phyloP scores from a whole-genome alignment of 2,797 vertebrate species.

The Phoxinus dragarum region DNA sequence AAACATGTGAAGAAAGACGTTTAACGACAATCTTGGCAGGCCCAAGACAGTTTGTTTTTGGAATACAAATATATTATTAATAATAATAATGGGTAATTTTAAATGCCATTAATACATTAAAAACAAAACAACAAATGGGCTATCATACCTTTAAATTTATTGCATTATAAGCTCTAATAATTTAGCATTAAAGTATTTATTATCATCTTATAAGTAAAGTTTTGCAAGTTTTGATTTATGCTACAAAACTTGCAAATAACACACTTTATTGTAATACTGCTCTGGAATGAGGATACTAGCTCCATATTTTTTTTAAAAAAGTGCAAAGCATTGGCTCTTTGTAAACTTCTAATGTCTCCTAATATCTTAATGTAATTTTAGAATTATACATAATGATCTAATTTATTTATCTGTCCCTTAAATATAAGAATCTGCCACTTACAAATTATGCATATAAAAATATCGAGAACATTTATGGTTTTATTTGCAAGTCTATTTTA shows the following conservation, averaged over 20 bases:
- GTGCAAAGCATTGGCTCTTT: background rate
- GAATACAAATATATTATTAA: background rate
- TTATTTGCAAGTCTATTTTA: background rate
- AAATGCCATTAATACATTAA: background rate
- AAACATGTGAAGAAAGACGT: constrained; percentile 19
- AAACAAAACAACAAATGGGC: background rate
- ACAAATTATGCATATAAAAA: background rate
- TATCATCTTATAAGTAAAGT: background rate
- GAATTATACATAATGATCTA: background rate
- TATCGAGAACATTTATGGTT: background rate
- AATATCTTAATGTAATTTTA: background rate
- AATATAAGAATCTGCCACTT: background rate
- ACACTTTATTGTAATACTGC: background rate
- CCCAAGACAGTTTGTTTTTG: background rate
- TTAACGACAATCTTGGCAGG: constrained; percentile 5
- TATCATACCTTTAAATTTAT: background rate
- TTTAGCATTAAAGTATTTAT: too few relatives aligned
- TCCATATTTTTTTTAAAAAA: background rate
- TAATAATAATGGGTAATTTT: background rate
- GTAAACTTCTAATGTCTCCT: background rate
- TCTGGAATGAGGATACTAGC: background rate
- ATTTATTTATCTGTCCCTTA: background rate
- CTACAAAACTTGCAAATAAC: background rate
- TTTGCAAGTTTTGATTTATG: background rate
- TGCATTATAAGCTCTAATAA: background rate